These are phyloP conservation scores for Mastomys natalensis DNA, from an alignment of 2,113 vertebrate species.

Conservation along the genomic window DNA sequence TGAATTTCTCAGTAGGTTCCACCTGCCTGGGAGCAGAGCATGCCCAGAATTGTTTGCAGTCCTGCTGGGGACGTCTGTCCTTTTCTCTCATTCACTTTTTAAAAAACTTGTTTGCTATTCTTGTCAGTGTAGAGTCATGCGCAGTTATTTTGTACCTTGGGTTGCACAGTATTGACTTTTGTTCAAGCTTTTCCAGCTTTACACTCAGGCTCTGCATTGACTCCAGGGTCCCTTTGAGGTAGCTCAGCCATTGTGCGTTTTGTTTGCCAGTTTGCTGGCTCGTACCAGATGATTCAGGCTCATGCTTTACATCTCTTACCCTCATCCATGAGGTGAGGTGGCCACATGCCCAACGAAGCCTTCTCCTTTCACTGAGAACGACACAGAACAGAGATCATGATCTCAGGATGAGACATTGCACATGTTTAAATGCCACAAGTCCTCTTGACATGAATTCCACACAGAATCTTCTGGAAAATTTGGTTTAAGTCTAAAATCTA, in stretches of 20 bases:
- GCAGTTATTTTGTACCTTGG: neutral
- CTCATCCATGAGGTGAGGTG: neutral
- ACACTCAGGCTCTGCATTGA: neutral
- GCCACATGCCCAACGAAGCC: neutral
- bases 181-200: neutral
- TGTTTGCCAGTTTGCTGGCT: neutral
- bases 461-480: neutral
- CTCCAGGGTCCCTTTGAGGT: neutral
- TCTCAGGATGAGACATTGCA: neutral
- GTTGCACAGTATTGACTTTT: neutral
- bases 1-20: neutral
- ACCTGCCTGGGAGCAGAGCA: neutral
- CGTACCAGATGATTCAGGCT: neutral
- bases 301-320: neutral
- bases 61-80: neutral
- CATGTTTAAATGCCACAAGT: neutral
- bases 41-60: slow-evolving; percentile 21
- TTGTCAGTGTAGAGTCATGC: neutral
- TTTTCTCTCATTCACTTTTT: neutral
- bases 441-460: neutral
- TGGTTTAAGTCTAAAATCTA: neutral
- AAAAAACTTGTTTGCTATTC: neutral
- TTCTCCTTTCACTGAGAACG: neutral
- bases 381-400: neutral
- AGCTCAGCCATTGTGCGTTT: neutral